A percentile compares a stretch with the other conserved stretches of the same genome.
phyloP scores from a whole-genome alignment of 1,140 invertebrate genomes.

The Tetragonula clypearis region DNA sequence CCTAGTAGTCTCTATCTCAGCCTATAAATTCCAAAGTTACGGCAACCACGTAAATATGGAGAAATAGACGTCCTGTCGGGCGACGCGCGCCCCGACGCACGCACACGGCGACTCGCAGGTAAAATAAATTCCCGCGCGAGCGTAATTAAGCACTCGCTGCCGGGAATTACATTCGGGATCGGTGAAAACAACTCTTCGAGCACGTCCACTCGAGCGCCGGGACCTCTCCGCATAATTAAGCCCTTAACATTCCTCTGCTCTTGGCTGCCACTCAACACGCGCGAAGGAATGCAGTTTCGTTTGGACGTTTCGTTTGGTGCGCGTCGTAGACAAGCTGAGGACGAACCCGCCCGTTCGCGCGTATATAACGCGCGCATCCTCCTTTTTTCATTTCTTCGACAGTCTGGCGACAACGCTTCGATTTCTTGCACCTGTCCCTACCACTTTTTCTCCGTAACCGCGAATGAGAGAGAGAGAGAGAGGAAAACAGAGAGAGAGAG shows the following conservation, averaged over 20 bases:
- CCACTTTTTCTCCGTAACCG: not conserved
- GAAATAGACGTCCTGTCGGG: not conserved
- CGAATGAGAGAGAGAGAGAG: not conserved
- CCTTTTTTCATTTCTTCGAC: not conserved
- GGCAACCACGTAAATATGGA: not conserved
- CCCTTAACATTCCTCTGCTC: conserved; percentile 58
- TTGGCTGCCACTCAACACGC: conserved; percentile 24
- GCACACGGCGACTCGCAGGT: not conserved
- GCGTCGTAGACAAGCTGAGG: conserved; percentile 34
- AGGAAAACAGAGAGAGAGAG: not conserved
- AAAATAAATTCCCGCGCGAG: conserved; percentile 32
- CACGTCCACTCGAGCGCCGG: conserved; percentile 50
- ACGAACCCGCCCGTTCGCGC: not conserved
- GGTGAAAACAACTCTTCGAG: conserved; percentile 57
- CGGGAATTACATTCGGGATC: conserved; percentile 49
- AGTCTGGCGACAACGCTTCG: not conserved
- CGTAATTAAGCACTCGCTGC: conserved; percentile 55
- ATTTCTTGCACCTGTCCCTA: conserved; percentile 4
- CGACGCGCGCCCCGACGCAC: not conserved
- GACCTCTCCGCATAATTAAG: conserved; percentile 65
- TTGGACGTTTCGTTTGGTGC: conserved; percentile 46
- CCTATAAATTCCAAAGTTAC: too few relatives aligned
- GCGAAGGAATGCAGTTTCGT: conserved; percentile 63
- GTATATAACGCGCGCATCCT: not conserved
- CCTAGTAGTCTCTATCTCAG: too few relatives aligned